Evolutionary conservation across 2,888 invertebrate species (phyloP).

Genomic region (Siphlonurus alternatus): DNA sequence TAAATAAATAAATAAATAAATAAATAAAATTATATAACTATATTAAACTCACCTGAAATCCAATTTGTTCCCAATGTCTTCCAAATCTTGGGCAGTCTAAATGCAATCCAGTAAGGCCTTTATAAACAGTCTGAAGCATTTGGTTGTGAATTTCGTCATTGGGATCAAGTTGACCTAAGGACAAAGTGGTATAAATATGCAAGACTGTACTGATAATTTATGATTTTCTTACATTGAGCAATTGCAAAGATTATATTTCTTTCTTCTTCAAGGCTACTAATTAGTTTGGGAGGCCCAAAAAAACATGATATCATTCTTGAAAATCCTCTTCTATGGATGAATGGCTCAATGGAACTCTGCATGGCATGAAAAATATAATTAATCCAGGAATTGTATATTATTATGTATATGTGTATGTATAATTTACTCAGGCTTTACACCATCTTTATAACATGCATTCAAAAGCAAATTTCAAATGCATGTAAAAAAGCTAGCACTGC

Average conservation of each 20-base stretch:
- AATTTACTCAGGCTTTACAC: too few species aligned
- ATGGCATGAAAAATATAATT: too few species aligned
- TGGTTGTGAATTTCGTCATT: slow-evolving; percentile 24
- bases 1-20: too few species aligned
- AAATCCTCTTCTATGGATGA: slow-evolving; percentile 8
- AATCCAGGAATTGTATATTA: too few species aligned
- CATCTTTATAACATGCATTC: too few species aligned
- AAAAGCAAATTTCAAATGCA: too few species aligned
- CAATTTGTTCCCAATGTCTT: slow-evolving; percentile 35
- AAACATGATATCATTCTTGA: slow-evolving; percentile 15
- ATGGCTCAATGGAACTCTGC: not conserved
- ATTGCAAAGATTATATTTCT: slow-evolving; percentile 28
- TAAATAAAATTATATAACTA: too few species aligned
- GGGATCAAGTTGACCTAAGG: slow-evolving; percentile 26
- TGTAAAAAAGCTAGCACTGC: too few species aligned
- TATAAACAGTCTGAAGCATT: slow-evolving; percentile 30
- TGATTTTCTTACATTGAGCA: slow-evolving; percentile 26
- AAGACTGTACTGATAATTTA: not conserved
- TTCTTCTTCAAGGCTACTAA: slow-evolving; percentile 22
- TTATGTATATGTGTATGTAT: too few species aligned
- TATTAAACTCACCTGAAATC: slow-evolving; percentile 31
- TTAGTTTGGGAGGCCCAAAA: slow-evolving; percentile 28
- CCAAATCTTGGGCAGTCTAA: slow-evolving; percentile 30
- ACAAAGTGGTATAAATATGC: not conserved
- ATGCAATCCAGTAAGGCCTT: slow-evolving; percentile 26